phyloP scores from a whole-genome alignment of 2,888 invertebrate genomes.

The Phortica magna region DNA sequence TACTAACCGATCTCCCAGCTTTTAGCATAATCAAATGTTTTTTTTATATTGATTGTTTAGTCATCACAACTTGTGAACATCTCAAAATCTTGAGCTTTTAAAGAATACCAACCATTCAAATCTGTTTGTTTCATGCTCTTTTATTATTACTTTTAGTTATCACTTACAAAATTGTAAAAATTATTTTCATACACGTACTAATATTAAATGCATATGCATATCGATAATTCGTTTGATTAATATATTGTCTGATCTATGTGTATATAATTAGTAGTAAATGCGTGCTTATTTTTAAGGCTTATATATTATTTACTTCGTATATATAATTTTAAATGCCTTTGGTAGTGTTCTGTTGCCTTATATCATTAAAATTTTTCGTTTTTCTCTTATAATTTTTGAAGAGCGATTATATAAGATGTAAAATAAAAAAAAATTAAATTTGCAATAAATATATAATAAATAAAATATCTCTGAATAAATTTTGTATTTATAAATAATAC shows the following conservation, averaged over 20 bases:
- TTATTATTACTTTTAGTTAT: constrained; percentile 44
- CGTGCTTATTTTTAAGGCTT: constrained; percentile 43
- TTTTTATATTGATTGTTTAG: too few species aligned
- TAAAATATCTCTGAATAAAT: too few species aligned
- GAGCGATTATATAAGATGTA: too few species aligned
- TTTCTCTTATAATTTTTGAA: not conserved
- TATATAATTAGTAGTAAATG: constrained; percentile 47
- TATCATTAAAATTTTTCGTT: not conserved
- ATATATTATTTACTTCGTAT: constrained; percentile 12
- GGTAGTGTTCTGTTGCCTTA: constrained; percentile 51
- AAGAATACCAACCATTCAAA: too few species aligned
- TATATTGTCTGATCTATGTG: constrained; percentile 74
- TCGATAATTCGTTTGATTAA: constrained; percentile 65
- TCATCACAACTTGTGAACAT: too few species aligned
- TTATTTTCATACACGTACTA: constrained; percentile 44
- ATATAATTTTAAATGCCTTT: constrained; percentile 57
- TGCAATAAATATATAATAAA: too few species aligned
- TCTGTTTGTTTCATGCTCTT: constrained; percentile 19
- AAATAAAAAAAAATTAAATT: too few species aligned
- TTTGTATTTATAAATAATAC: too few species aligned
- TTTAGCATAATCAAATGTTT: too few species aligned
- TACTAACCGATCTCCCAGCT: too few species aligned
- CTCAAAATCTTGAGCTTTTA: too few species aligned
- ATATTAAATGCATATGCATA: constrained; percentile 40
- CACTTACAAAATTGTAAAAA: constrained; percentile 73